Evolutionary conservation across 2,888 invertebrate species (phyloP), one percentile per base, ranked within the genome.

Genomic region (Nymphalis polychloros): DNA sequence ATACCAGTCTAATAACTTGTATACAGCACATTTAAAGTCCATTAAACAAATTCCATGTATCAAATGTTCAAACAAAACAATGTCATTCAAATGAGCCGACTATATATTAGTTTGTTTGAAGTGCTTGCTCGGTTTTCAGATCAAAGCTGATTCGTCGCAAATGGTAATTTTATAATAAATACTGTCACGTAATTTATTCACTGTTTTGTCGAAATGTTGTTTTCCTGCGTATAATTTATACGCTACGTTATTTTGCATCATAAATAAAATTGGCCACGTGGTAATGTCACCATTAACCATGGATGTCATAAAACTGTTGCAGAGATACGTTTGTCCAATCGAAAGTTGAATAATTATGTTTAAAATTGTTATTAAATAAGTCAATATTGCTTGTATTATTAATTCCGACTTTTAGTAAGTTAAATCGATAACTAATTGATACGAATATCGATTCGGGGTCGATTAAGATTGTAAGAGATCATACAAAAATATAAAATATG

Each of bases 191-290:
- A 64, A 70, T 67, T 59, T 68, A 63, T 63, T 63, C 63, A 68
- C 64, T 60, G 62, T 70, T 67, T 64, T 64, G 53, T 59, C 66
- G 55, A 49, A 61, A 55, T 48, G 19, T 20, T 55, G 53, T 61
- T 64, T 64, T 46, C 62, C 62, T 68, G 59, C 20, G 57, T 62
- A 70, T 73, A 70, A 70, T 70, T 69, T 73, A 70, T 69, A 69
- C 61, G 64, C 67, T 50, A 67, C 63, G 67, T 59, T 68, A 70
- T 73, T 71, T 60, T 59, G 67, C 55, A 62, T 64, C 72, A 68
- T 73, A 73, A 72, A 73, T 73, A 72, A 71, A 73, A 70, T 62
- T 60, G 63, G 73, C 67, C 70, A 68, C 70, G 63, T 71, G 70
- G 55, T 55, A 68, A 63, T 65, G 70, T 68, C 62, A 63, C 61